Evolutionary conservation across 2,113 vertebrate species (phyloP).

Genomic region (Syngnathus scovelli): DNA sequence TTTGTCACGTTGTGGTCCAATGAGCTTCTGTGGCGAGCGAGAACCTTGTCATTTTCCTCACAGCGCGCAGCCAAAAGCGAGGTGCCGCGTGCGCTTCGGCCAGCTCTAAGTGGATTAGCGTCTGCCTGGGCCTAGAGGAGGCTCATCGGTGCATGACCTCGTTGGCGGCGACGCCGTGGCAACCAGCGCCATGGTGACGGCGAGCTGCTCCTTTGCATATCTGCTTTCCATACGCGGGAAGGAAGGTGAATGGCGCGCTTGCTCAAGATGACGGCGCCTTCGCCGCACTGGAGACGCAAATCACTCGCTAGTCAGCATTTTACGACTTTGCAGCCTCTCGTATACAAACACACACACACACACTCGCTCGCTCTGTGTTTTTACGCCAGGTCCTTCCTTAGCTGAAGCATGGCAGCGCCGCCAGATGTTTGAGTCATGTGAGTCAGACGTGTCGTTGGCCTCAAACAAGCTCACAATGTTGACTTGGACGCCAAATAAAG

Average conservation of each 20-base stretch:
- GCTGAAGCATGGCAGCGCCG: too few relatives aligned
- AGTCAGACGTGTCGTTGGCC: too few relatives aligned
- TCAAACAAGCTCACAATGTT: neutral
- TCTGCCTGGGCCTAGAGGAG: slow-evolving; percentile 47
- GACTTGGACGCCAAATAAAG: slow-evolving; percentile 24
- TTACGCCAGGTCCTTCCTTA: too few relatives aligned
- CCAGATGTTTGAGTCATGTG: too few relatives aligned
- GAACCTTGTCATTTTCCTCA: neutral
- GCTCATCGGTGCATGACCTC: slow-evolving; percentile 48
- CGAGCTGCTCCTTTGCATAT: slow-evolving; percentile 43
- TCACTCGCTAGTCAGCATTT: neutral
- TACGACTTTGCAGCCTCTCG: neutral
- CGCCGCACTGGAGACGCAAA: neutral
- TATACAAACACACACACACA: neutral
- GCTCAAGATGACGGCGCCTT: neutral
- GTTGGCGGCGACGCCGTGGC: slow-evolving; percentile 51
- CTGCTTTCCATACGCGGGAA: slow-evolving; percentile 35
- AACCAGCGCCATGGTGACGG: slow-evolving; percentile 47
- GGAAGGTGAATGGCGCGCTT: neutral
- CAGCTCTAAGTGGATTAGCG: slow-evolving; percentile 56
- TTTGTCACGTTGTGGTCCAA: neutral
- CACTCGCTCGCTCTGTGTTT: too few relatives aligned
- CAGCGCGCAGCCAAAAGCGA: neutral
- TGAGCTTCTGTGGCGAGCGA: neutral
- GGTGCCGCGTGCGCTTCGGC: slow-evolving; percentile 19